These are phyloP conservation scores for Dryoscopus gambensis DNA, from an alignment of 2,113 vertebrate genomes.

Conservation along the genomic window DNA sequence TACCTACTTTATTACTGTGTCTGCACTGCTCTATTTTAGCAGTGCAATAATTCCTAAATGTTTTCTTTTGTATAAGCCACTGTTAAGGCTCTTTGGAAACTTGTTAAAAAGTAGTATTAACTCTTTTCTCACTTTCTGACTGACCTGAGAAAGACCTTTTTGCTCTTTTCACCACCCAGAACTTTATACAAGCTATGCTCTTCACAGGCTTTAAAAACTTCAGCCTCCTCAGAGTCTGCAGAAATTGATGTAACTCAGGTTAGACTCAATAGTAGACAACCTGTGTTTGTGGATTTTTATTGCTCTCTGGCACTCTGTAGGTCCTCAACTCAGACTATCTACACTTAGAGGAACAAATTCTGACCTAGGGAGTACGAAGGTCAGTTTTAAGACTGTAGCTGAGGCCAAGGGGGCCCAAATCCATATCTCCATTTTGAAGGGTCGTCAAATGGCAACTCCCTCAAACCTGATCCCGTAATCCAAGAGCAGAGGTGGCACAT, in stretches of 20 bases:
- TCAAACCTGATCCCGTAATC: background rate
- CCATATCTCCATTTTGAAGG: background rate
- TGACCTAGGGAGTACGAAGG: background rate
- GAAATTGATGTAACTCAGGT: background rate
- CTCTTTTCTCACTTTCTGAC: background rate
- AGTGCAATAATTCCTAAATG: slow-evolving; percentile 23
- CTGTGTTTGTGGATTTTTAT: background rate
- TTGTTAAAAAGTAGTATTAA: background rate
- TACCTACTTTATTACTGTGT: background rate
- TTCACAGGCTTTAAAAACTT: background rate
- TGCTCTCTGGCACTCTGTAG: background rate
- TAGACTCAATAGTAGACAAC: background rate
- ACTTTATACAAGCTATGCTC: background rate
- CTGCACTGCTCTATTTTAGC: background rate
- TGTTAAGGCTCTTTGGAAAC: background rate
- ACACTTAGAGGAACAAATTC: background rate
- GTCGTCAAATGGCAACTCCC: background rate
- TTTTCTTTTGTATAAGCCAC: slow-evolving; percentile 9
- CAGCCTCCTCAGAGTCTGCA: background rate
- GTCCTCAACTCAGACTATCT: background rate
- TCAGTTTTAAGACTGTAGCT: background rate
- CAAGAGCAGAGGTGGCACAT: background rate
- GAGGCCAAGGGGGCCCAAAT: background rate
- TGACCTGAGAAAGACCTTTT: background rate
- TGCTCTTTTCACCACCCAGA: background rate